These are phyloP conservation scores for Ancistrus triradiatus DNA, from an alignment of 2,113 vertebrate species.

Conservation along the genomic window DNA sequence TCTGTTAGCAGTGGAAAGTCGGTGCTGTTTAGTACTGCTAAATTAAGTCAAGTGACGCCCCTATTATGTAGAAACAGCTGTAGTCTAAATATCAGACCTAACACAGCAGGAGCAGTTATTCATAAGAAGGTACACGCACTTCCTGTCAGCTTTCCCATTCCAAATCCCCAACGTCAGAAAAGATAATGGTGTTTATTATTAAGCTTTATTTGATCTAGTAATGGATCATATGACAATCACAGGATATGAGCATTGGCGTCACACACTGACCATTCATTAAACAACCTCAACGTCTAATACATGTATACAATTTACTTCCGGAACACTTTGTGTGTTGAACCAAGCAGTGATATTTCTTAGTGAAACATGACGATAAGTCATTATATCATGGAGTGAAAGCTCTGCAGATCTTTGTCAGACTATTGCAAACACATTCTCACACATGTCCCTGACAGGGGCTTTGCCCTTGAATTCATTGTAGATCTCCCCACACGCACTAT, in stretches of 20 bases:
- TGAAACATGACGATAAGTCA: too few species aligned
- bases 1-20: neutral
- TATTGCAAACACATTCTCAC: neutral
- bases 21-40: neutral
- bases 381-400: neutral
- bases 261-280: slow-evolving; percentile 2
- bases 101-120: neutral
- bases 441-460: neutral
- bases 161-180: neutral
- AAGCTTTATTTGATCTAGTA: slow-evolving; percentile 22
- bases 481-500: neutral
- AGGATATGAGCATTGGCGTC: slow-evolving; percentile 2
- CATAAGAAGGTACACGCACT: neutral
- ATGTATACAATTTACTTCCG: neutral
- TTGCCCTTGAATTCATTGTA: slow-evolving; percentile 2
- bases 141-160: slow-evolving; percentile 1
- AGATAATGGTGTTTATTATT: slow-evolving; percentile 7
- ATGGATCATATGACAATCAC: slow-evolving; percentile 25
- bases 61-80: slow-evolving; percentile 3
- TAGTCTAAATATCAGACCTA: slow-evolving; percentile 4
- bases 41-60: neutral
- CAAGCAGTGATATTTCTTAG: too few species aligned
- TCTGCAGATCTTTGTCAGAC: neutral
- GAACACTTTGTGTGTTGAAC: neutral
- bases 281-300: neutral